Evolutionary conservation across 1,140 invertebrate genomes (phyloP), one percentile per base, ranked within the genome.

Genomic region (Drosophila ogumai): DNA sequence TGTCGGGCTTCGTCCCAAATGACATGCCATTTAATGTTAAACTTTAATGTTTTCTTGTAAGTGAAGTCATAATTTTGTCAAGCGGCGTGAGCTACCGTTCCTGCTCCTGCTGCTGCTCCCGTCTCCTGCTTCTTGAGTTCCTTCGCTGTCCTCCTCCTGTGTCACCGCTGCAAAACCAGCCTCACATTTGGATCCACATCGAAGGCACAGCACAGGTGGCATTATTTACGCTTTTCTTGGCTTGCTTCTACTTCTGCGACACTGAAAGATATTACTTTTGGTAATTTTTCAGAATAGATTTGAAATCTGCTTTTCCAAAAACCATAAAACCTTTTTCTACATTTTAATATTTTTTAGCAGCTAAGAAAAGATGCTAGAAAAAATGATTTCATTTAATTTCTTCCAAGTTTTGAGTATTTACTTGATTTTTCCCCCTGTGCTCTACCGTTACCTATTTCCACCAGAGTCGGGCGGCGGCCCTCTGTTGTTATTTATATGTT

Each of bases 1-100:
- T 78, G 73, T 58, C 71, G 65, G 67, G 73, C 69, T 80, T 59
- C 85, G 67, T 59, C 56, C 76, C 85, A 90, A 90, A 90, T 88
- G 85, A 88, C 85, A 88, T 88, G 85, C 85, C 85, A 88, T 88
- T 88, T 88, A 88, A 88, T 90, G 86, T 90, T 90, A 85, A 90
- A 90, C 85, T 88, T 88, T 88, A 88, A 88, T 88, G 85, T 90
- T 88, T 88, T 78, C 81, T 75, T 90, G 85, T 88, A 90, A 88
- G 85, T 88, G 74, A 90, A 90, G 85, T 90, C 85, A 90, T 90
- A 90, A 90, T 90, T 90, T 85, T 90, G 85, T 81, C 81, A 82
- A 66, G 59, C 67, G 61, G 68, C 65, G 38, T 44, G 32, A 57
- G 46, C 46, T 25, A 2, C 36, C 34, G 28, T n/a, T 19, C 5